Conservation (phyloP, 2,888 invertebrate species). For the Bimastos eiseni region DNA sequence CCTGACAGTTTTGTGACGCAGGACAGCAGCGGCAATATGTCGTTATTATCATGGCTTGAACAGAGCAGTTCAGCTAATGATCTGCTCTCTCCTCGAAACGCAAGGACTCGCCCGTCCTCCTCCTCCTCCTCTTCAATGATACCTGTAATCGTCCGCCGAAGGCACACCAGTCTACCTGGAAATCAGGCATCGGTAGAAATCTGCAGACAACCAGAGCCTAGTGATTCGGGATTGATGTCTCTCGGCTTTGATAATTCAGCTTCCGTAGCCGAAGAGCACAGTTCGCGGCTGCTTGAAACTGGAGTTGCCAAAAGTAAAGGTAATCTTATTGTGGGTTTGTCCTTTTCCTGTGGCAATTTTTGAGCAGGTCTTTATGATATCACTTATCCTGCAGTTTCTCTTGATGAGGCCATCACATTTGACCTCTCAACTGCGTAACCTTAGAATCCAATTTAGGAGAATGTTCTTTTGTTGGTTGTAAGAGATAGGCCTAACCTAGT, state of each 20-base stretch:
- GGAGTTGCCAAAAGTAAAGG: not conserved
- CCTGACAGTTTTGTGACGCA: not conserved
- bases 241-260: not conserved
- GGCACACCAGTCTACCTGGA: not conserved
- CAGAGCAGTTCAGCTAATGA: not conserved
- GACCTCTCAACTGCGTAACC: not conserved
- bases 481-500: too few relatives aligned
- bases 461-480: constrained; percentile 2
- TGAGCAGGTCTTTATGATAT: not conserved
- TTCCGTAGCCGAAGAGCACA: not conserved
- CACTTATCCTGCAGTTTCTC: constrained; percentile 1
- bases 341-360: not conserved
- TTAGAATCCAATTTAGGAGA: not conserved
- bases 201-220: not conserved
- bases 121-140: not conserved
- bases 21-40: not conserved
- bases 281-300: not conserved
- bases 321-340: not conserved
- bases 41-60: not conserved
- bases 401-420: not conserved
- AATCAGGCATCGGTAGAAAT: not conserved
- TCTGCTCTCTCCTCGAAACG: not conserved
- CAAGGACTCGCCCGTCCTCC: not conserved
- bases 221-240: not conserved
- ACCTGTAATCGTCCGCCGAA: not conserved